Base-by-base conservation (phyloP, 2,113 vertebrate genomes). In the Chinchilla lanigera region DNA sequence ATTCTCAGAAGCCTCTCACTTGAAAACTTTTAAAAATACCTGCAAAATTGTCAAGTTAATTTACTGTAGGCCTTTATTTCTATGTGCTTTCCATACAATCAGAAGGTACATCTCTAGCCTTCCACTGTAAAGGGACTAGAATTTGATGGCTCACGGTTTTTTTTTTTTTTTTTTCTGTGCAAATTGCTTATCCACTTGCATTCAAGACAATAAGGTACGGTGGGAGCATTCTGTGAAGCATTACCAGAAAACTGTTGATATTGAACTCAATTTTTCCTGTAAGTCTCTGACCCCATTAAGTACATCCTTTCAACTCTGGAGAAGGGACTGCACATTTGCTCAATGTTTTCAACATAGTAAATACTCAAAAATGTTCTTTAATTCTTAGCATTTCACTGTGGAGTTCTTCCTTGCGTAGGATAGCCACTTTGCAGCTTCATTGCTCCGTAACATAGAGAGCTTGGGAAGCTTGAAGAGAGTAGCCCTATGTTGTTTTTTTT, bases 21-120 rank as follows among this genome's bases (percentile, higher is more conserved):
- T 47, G 33, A 90, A 47, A 95, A 97, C 52, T 52, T 93, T 95
- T 35, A 52, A 91, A 93, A 96, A 81, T 90, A 69, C 54, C 85
- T 86, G 4, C 8, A 50, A 95, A n/a, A 88, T 67, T 86, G 20
- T 0, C 7, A 50, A n/a, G 24, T 69, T 87, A 50, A n/a, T 83
- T 54, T 86, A 93, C 4, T 41, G 2, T 38, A 33, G 33, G 26
- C 30, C 30, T 35, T 83, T 24, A 12, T 86, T 4, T 65, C 47
- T 90, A 28, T 95, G 50, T 75, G 24, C 61, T 71, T 93, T 13
- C 30, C 77, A 56, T 80, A 95, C 8, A 94, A 67, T 77, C 22
- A 35, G 47, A 93, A 24, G 17, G 54, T 69, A 38, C 26, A 41
- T 50, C 86, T 50, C 41, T 61, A 12, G 14, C 1, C 1, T 93